Evolutionary conservation across 2,797 vertebrate species (phyloP).

Genomic region (Emys orbicularis): DNA sequence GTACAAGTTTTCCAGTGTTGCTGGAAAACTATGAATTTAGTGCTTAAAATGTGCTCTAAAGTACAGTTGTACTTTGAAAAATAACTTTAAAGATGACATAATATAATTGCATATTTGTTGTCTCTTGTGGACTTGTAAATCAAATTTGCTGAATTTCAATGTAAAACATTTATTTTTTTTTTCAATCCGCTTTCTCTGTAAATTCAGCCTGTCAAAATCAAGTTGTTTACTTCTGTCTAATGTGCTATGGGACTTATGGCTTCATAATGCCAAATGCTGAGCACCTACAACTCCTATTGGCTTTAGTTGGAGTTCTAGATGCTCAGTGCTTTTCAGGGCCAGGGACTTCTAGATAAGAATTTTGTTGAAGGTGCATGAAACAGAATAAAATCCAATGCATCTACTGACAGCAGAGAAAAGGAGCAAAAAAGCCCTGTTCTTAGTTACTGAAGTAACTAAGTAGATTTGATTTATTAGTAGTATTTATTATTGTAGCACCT

Average conservation of each 20-base stretch:
- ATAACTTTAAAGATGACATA: background rate
- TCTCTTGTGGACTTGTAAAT: background rate
- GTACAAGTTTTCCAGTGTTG: background rate
- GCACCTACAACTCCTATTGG: background rate
- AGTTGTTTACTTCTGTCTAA: background rate
- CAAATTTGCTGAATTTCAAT: background rate
- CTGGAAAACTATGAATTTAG: background rate
- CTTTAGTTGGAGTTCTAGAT: background rate
- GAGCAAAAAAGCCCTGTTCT: background rate
- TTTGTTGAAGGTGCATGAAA: background rate
- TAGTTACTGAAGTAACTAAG: background rate
- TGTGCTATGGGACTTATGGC: background rate
- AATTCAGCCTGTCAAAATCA: background rate
- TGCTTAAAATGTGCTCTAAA: conserved; percentile 13
- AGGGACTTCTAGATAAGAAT: background rate
- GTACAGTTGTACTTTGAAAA: background rate
- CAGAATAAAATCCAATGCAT: background rate
- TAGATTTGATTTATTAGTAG: background rate
- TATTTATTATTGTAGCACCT: background rate
- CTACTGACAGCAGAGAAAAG: background rate
- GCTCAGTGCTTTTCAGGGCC: background rate
- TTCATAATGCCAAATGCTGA: background rate
- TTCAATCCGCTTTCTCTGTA: background rate
- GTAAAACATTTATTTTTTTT: background rate
- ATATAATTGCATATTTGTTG: background rate